Evolutionary conservation across 2,113 vertebrate genomes (phyloP), one percentile per base, ranked within the genome.

Genomic region (Thamnaconus septentrionalis): DNA sequence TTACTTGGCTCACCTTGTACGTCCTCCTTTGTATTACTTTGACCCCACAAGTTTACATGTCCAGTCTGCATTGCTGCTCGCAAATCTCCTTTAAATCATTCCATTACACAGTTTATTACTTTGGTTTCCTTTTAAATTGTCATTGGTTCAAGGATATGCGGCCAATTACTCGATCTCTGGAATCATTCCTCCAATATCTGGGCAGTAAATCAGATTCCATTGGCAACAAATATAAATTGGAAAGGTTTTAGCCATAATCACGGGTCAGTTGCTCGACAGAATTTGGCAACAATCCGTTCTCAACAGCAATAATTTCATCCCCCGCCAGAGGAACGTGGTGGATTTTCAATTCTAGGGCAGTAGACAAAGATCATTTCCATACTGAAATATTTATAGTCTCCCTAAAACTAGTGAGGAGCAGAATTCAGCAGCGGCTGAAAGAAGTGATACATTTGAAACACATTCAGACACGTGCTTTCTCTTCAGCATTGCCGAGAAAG

Each of bases 321-420:
- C 65, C 9, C 61, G n/a, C 7, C 41, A 42, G 61, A 49, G 47
- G 60, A 78, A 41, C 53, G 41, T 71, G 69, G 75, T 66, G 11
- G 51, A 85, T 83, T 66, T 79, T 64, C 71, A 76, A 66, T 81
- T 83, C 64, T 48, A 43, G 31, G 6, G 56, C 61, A 8, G 48
- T 9, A 55, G 53, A 79, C 70, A 70, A 71, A 69, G 64, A 82
- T 72, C 1, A 78, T 75, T 88, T 85, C 64, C 54, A 64, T 69
- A 31, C 46, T 87, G 59, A 84, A 85, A 88, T 87, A 88, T 87
- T 85, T 79, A 87, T 79, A 67, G 75, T 61, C 64, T 71, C 64
- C 51, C 56, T 68, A 73, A 84, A 84, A 82, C 62, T 61, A 56
- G 71, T 62, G 55, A 72, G 75, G 70, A 69, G 73, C 61, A 60